Evolutionary conservation across 2,888 invertebrate species (phyloP).

Genomic region (Sphecodes monilicornis): DNA sequence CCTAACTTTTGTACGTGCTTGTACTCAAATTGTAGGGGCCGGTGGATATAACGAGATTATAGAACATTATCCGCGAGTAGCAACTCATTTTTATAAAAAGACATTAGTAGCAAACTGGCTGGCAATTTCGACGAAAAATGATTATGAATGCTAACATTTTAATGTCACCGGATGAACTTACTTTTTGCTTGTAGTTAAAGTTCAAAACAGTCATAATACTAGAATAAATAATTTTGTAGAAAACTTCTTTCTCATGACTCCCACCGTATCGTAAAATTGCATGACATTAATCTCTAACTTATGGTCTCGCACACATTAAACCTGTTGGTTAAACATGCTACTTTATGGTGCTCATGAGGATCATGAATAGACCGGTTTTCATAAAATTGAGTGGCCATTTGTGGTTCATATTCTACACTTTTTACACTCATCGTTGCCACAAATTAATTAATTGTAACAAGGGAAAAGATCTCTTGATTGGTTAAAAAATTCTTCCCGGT

Average conservation of each 20-base stretch:
- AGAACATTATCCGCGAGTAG: too few relatives aligned
- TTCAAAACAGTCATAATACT: neutral
- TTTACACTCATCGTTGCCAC: neutral
- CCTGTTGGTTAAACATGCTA: neutral
- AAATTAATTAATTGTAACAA: too few relatives aligned
- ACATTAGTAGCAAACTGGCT: too few relatives aligned
- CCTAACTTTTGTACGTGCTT: too few relatives aligned
- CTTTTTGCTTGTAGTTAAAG: neutral
- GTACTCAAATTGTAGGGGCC: too few relatives aligned
- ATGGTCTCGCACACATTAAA: neutral
- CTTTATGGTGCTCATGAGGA: neutral
- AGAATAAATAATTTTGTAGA: neutral
- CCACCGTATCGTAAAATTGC: neutral
- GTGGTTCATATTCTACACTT: neutral
- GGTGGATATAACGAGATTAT: too few relatives aligned
- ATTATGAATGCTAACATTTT: neutral
- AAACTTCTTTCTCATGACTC: neutral
- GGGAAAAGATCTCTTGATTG: too few relatives aligned
- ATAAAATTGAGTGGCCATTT: neutral
- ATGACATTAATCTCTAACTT: neutral
- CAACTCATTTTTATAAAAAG: too few relatives aligned
- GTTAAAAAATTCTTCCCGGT: too few relatives aligned
- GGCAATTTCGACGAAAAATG: too few relatives aligned
- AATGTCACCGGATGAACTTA: neutral
- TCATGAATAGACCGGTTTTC: neutral